Evolutionary conservation across 2,888 invertebrate genomes (phyloP).

Genomic region (Chloromyia formosa): DNA sequence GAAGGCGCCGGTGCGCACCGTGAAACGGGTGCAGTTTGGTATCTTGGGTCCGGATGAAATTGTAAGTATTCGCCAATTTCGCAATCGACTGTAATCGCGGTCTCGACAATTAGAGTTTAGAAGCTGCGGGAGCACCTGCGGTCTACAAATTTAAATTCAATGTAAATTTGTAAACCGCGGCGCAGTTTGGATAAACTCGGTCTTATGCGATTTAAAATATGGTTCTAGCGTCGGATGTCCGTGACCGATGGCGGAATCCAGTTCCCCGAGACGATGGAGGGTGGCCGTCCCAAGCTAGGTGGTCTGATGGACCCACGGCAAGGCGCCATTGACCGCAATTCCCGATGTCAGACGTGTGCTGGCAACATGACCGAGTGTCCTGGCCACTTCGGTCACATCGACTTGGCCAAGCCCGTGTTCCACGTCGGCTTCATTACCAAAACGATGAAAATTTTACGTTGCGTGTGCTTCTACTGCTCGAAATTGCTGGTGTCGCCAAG

Average conservation of each 20-base stretch:
- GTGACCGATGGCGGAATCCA: conserved; percentile 97
- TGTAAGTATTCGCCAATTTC: conserved; percentile 39
- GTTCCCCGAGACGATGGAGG: conserved; percentile 98
- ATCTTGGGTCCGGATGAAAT: conserved; percentile 99
- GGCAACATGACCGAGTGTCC: conserved; percentile 99
- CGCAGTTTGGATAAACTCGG: no score
- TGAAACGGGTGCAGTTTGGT: conserved; percentile 97
- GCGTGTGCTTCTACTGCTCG: conserved; percentile 99
- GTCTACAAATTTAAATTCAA: no score
- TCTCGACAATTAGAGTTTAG: no score
- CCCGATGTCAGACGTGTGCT: conserved; percentile 94
- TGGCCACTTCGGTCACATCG: conserved; percentile 99
- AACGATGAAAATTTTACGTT: conserved; percentile 95
- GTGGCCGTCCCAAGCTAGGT: conserved; percentile 95
- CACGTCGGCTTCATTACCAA: conserved; percentile 98
- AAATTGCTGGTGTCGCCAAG: conserved; percentile 94
- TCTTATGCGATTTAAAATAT: conserved; percentile 78
- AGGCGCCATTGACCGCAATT: conserved; percentile 94
- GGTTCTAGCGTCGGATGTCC: conserved; percentile 88
- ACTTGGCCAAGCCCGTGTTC: conserved; percentile 97
- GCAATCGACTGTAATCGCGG: no score
- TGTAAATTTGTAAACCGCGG: no score
- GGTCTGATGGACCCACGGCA: conserved; percentile 99
- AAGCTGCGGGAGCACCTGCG: no score
- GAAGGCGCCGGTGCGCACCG: conserved; percentile 91